Conservation (phyloP, 1,140 invertebrate species). For the Tetranychus cinnabarinus region DNA sequence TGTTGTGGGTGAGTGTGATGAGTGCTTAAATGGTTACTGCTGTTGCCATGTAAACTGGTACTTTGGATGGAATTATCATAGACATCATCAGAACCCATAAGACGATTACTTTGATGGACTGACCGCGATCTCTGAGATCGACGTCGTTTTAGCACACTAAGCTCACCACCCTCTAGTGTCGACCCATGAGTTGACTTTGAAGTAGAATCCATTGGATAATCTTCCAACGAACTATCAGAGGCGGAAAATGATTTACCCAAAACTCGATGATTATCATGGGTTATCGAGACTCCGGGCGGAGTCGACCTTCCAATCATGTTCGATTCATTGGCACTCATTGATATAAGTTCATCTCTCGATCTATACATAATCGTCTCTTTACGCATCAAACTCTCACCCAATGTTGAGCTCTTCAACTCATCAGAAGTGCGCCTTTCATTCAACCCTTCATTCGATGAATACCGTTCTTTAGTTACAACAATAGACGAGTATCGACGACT, state of each 20-base stretch:
- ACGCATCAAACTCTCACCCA: background rate
- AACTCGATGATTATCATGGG: background rate
- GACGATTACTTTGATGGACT: background rate
- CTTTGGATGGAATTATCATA: background rate
- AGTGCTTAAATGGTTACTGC: background rate
- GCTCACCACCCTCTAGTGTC: background rate
- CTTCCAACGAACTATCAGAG: conserved; percentile 12
- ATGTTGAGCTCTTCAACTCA: background rate
- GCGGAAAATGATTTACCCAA: conserved; percentile 6
- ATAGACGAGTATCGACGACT: background rate
- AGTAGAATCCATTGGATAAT: background rate
- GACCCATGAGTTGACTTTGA: too few relatives aligned
- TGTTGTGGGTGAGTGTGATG: too few relatives aligned
- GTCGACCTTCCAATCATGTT: background rate
- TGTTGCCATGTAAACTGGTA: background rate
- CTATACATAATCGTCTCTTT: too few relatives aligned
- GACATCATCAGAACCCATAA: background rate
- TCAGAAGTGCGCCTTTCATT: background rate
- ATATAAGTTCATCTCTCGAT: too few relatives aligned
- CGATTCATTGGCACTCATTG: background rate
- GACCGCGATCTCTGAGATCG: background rate
- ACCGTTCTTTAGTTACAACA: background rate
- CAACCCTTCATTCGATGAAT: background rate
- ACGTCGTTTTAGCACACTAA: background rate
- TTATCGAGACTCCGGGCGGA: background rate